phyloP scores from a whole-genome alignment of 2,888 invertebrate species.

The Caenorhabditis panamensis region DNA sequence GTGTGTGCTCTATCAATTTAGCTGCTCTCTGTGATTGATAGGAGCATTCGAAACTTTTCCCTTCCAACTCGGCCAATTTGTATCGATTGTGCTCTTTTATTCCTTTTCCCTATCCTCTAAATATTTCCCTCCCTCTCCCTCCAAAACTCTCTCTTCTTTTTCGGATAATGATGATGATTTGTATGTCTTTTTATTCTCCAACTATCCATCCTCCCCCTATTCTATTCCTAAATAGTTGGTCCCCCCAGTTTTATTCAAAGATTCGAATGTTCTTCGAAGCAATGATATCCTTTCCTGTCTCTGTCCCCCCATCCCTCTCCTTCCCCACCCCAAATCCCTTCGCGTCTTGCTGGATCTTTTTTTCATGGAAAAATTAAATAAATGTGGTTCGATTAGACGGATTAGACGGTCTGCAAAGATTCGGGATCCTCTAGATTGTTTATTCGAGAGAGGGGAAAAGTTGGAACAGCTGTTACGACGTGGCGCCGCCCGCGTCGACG shows the following conservation, averaged over 20 bases:
- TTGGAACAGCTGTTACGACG: no score
- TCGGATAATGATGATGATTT: background rate
- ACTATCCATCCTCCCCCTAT: background rate
- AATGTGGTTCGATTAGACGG: constrained; percentile 42
- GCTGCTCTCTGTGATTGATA: constrained; percentile 19
- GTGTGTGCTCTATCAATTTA: background rate
- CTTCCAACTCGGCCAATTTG: constrained; percentile 17
- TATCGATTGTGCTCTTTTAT: background rate
- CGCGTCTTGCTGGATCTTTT: constrained; percentile 20
- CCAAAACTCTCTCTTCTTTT: no score
- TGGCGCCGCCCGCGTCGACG: background rate
- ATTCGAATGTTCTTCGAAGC: constrained; percentile 8
- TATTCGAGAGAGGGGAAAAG: no score
- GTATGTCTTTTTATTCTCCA: constrained; percentile 5
- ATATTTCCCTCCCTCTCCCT: no score
- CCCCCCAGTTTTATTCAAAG: background rate
- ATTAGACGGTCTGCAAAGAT: no score
- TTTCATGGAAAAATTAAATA: constrained; percentile 37
- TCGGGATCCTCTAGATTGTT: no score
- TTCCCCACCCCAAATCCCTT: background rate
- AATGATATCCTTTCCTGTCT: constrained; percentile 13
- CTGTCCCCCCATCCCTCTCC: background rate
- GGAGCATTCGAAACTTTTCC: background rate
- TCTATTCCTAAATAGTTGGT: background rate
- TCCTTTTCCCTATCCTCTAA: background rate